Evolutionary conservation across 2,888 invertebrate species (phyloP), one percentile per base, ranked within the genome.

Genomic region (Cataglyphis livida): DNA sequence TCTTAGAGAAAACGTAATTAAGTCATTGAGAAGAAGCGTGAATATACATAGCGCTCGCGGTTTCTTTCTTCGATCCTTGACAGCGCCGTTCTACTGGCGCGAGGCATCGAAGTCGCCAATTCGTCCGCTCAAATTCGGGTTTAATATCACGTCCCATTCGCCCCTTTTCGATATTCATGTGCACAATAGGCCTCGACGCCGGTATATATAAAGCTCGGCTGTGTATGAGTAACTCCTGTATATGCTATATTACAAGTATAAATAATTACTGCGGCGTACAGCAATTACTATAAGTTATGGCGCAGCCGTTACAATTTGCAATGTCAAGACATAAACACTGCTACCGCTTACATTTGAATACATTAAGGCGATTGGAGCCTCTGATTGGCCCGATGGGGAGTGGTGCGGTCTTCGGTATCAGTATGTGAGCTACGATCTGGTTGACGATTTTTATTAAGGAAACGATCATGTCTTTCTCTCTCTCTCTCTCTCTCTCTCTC

Each of bases 261-360:
- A 94, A 94, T 94, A 94, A 94, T 94, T 94, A 94, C 93, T 93
- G 91, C 91, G 92, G 93, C 92, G 93, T 93, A 92, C 92, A 93
- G 94, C 94, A 94, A 94, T 94, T 94, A 94, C 94, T 94, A 93
- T 94, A 94, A 94, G 94, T 94, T 94, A 94, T 94, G 92, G 94
- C 91, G 92, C 91, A 93, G 94, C 94, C 93, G 93, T 89, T 92
- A 94, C 94, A 94, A 94, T 94, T 94, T 94, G 94, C 94, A 94
- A 94, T 94, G 94, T 94, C 94, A 94, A 94, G 94, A 94, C 94
- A 94, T 94, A 94, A 94, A 94, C 94, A 94, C 94, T 93, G 94
- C 94, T 94, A 94, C 94, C 92, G 94, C 94, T 94, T 94, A 94
- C 93, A 94, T 94, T 94, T 94, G 94, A 94, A 94, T 94, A 94